Evolutionary conservation across 2,797 vertebrate species (phyloP).

Genomic region (Sitta carolinensis): DNA sequence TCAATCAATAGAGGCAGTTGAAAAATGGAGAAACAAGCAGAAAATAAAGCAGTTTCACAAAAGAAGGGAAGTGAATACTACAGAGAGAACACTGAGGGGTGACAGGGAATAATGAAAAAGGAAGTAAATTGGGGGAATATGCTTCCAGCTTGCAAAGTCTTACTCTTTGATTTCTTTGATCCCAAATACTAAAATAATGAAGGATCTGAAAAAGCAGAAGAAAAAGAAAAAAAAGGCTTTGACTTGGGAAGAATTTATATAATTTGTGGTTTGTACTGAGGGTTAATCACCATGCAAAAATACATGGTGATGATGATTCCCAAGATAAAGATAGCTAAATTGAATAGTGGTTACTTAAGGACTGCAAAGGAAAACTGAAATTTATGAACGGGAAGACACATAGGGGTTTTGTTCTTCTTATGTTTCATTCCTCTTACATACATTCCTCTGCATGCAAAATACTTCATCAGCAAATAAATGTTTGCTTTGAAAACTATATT

Average conservation of each 20-base stretch:
- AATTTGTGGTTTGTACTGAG: neutral
- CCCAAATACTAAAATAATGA: neutral
- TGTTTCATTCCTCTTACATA: neutral
- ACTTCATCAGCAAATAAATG: neutral
- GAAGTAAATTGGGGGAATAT: neutral
- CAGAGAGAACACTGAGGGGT: neutral
- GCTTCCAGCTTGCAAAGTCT: neutral
- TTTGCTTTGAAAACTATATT: neutral
- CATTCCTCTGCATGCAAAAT: neutral
- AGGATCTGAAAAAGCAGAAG: neutral
- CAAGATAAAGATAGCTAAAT: neutral
- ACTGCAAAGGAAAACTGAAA: neutral
- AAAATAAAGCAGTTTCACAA: slow-evolving; percentile 10
- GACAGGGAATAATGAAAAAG: neutral
- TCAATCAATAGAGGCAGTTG: slow-evolving; percentile 17
- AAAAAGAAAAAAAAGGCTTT: neutral
- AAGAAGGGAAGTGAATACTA: neutral
- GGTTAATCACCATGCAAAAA: neutral
- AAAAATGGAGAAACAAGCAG: slow-evolving; percentile 18
- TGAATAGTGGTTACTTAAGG: neutral
- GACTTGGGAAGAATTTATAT: neutral
- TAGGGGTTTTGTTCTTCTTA: neutral
- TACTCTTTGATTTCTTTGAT: neutral
- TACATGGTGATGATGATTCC: neutral
- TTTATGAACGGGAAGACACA: neutral